Evolutionary conservation across 2,888 invertebrate species (phyloP), one percentile per base, ranked within the genome.

Genomic region (Ophion slaviceki): DNA sequence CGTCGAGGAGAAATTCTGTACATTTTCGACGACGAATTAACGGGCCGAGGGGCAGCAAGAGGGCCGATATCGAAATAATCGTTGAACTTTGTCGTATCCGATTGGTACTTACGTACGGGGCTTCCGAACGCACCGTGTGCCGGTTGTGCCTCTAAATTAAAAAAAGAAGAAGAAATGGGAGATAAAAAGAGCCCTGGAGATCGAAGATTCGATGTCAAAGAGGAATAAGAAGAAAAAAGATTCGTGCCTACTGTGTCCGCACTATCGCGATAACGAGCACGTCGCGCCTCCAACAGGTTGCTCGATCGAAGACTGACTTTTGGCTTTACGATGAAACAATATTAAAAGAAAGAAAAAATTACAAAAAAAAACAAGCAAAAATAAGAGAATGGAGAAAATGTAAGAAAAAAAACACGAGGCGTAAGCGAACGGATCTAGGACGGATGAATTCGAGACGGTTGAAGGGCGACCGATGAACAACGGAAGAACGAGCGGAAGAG

Each of bases 281-380:
- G 81, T 87, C 83, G 86, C 87, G 82, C 74, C 76, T 87, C 72
- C 86, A 81, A 82, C 76, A 85, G 79, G 82, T 88, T 87, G 85
- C 86, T 89, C 87, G 81, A 88, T 53, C 74, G 81, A 89, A 88
- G 89, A 88, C 90, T 89, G 89, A 91, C 85, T 88, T 88, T 88
- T 87, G 90, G 87, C 86, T 90, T 89, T 88, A 89, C 88, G 70
- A 78, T 53, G 53, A 53, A 53, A 75, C 78, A 82, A 66, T 68
- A 75, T 74, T 20, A 64, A 67, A 75, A 68, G 47, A 72, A 66
- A 70, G 57, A n/a, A 24, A 79, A 78, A 85, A 70, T 59, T 64
- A 61, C 24, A 75, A 84, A 64, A 53, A 72, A 66, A 2, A 40
- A 40, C 47, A 62, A 68, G 57, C 28, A 24, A 79, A 78, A 85